Evolutionary conservation across 2,888 invertebrate genomes (phyloP).

Genomic region (Drosophila planitibia): DNA sequence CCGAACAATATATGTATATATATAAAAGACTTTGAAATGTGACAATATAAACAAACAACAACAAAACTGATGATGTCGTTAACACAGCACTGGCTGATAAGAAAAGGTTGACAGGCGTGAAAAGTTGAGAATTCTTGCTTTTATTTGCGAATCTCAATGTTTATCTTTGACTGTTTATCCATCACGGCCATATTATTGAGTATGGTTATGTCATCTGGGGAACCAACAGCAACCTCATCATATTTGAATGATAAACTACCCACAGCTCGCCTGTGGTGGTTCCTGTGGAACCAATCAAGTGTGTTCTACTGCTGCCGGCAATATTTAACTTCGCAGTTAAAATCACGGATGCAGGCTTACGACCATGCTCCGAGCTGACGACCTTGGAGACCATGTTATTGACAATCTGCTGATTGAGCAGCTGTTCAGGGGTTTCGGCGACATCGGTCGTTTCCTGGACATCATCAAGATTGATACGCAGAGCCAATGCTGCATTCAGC

Average conservation of each 20-base stretch:
- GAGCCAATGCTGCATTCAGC: constrained; percentile 11
- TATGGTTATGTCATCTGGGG: background rate
- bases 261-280: background rate
- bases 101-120: background rate
- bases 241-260: background rate
- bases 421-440: constrained; percentile 11
- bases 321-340: background rate
- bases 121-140: constrained; percentile 7
- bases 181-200: background rate
- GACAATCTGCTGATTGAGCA: constrained; percentile 7
- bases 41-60: constrained; percentile 3
- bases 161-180: background rate
- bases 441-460: background rate
- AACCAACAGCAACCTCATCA: background rate
- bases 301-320: background rate
- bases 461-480: constrained; percentile 20
- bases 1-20: background rate
- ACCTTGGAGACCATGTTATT: constrained; percentile 9
- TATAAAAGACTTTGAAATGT: constrained; percentile 13
- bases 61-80: background rate
- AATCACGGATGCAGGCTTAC: background rate
- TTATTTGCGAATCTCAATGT: constrained; percentile 19
- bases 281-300: background rate
- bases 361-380: constrained; percentile 2
- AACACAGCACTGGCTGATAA: background rate